These are phyloP conservation scores for Troilus luridus DNA, from an alignment of 2,888 invertebrate genomes.

Conservation along the genomic window DNA sequence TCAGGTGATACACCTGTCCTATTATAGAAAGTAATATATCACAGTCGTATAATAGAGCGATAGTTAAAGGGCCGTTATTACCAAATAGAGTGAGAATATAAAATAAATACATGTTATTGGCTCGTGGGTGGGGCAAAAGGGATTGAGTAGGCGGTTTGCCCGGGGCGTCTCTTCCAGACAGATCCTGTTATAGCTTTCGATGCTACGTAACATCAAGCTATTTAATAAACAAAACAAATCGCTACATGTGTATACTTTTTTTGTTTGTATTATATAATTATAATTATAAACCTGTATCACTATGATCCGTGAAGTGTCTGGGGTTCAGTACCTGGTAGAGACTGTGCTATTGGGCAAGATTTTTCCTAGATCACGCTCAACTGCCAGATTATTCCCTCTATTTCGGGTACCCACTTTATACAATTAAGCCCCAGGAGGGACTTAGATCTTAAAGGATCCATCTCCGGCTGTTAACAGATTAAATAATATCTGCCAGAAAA, in stretches of 20 bases:
- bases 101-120: not conserved
- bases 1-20: not conserved
- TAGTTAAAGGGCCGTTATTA: not conserved
- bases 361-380: no score
- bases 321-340: no score
- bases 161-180: not conserved
- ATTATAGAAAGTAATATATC: not conserved
- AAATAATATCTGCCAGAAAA: no score
- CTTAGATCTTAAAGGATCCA: no score
- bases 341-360: no score
- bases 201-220: not conserved
- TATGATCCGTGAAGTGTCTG: no score
- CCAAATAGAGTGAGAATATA: slow-evolving; percentile 19
- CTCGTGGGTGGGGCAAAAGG: not conserved
- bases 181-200: slow-evolving; percentile 12
- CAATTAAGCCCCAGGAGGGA: no score
- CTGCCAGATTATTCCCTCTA: no score
- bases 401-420: no score
- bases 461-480: no score
- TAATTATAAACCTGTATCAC: not conserved
- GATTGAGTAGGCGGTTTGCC: not conserved
- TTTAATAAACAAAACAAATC: not conserved
- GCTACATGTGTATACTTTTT: not conserved
- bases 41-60: not conserved
- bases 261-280: not conserved